Conservation (phyloP, 2,888 invertebrate genomes). For the Andrena hattorfiana region DNA sequence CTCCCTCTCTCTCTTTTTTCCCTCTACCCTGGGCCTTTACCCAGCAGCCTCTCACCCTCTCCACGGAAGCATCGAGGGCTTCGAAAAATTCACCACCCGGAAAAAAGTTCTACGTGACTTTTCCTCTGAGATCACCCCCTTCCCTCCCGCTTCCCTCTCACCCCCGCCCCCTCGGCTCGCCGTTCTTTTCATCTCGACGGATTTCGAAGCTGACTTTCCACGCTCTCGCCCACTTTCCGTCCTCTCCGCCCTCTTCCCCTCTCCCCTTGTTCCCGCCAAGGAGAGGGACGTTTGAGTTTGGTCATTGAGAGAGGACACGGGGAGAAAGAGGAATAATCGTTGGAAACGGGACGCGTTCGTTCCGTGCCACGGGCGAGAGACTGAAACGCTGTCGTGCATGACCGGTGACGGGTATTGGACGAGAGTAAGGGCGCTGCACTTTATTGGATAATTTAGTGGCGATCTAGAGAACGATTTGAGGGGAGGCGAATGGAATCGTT, state of each 20-base stretch:
- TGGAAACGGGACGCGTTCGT: slow-evolving; percentile 30
- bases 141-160: background rate
- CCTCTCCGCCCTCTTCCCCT: background rate
- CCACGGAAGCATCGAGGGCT: slow-evolving; percentile 51
- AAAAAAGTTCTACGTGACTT: slow-evolving; percentile 68
- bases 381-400: slow-evolving; percentile 43
- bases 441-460: slow-evolving; percentile 58
- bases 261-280: background rate
- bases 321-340: slow-evolving; percentile 32
- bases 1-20: background rate
- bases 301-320: background rate
- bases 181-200: slow-evolving; percentile 43
- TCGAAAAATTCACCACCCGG: slow-evolving; percentile 65
- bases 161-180: background rate
- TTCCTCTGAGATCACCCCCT: slow-evolving; percentile 36
- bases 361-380: slow-evolving; percentile 29
- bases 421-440: slow-evolving; percentile 56
- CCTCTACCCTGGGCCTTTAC: background rate
- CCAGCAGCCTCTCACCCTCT: slow-evolving; percentile 10
- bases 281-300: slow-evolving; percentile 17
- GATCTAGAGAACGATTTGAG: slow-evolving; percentile 54
- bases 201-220: slow-evolving; percentile 37
- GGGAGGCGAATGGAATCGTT: slow-evolving; percentile 48
- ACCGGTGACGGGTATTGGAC: slow-evolving; percentile 46
- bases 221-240: background rate